A percentile compares a stretch with the other conserved stretches of the same genome.
phyloP scores from a whole-genome alignment of 2,888 invertebrate genomes.

The Philereme transversata region DNA sequence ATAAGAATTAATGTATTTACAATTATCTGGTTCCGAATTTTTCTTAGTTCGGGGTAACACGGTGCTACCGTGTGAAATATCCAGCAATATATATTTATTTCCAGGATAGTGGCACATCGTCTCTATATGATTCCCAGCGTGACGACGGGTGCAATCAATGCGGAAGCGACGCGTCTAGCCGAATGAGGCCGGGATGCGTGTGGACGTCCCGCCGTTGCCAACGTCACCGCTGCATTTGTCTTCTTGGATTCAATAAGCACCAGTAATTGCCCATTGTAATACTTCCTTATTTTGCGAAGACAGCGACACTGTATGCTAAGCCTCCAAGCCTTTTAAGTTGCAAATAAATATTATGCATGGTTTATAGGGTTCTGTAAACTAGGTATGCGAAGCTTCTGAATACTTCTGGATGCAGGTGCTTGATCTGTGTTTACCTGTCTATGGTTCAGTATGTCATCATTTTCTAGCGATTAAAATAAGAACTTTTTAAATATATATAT shows the following conservation, averaged over 20 bases:
- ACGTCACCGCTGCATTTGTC: slow-evolving; percentile 46
- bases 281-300: slow-evolving; percentile 18
- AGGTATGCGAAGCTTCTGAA: too few species aligned
- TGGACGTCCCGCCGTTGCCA: slow-evolving; percentile 52
- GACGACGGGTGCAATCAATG: slow-evolving; percentile 77
- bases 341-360: neutral
- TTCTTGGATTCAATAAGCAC: slow-evolving; percentile 38
- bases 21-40: too few species aligned
- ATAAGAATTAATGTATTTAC: too few species aligned
- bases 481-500: too few species aligned
- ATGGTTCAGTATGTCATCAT: too few species aligned
- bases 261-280: slow-evolving; percentile 37
- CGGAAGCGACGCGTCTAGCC: slow-evolving; percentile 72
- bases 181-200: slow-evolving; percentile 77
- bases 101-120: neutral
- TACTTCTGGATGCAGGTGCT: too few species aligned
- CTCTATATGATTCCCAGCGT: slow-evolving; percentile 70
- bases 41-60: too few species aligned
- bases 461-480: too few species aligned
- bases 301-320: neutral
- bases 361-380: neutral
- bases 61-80: too few species aligned
- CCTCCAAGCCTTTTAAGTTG: neutral
- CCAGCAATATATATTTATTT: too few species aligned
- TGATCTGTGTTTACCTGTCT: too few species aligned